Evolutionary conservation across 2,888 invertebrate species (phyloP).

Genomic region (Malacosoma neustria): DNA sequence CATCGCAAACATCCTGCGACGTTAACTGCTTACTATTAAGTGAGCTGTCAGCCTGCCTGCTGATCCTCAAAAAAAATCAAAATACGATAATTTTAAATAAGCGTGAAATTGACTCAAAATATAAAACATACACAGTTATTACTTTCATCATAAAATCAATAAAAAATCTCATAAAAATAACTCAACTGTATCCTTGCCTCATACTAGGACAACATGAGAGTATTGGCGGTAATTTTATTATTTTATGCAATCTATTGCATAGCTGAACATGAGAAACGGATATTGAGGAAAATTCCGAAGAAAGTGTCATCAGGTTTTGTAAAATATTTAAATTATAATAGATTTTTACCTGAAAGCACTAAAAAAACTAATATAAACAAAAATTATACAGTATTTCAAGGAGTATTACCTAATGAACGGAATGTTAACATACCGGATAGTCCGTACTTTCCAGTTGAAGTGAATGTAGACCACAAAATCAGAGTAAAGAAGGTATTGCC

Average conservation of each 20-base stretch:
- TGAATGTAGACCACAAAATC: slow-evolving; percentile 17
- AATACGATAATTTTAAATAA: too few relatives aligned
- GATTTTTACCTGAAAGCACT: slow-evolving; percentile 14
- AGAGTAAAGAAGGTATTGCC: slow-evolving; percentile 38
- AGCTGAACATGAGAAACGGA: slow-evolving; percentile 9
- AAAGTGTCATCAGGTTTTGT: slow-evolving; percentile 23
- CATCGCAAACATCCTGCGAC: too few relatives aligned
- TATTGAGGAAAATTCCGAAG: slow-evolving; percentile 22
- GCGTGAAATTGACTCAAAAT: not conserved
- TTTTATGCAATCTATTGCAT: slow-evolving; percentile 17
- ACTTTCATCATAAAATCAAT: not conserved
- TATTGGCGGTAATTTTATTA: slow-evolving; percentile 20
- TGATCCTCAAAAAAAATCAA: too few relatives aligned
- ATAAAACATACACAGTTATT: not conserved
- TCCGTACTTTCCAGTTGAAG: slow-evolving; percentile 27
- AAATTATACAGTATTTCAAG: slow-evolving; percentile 37
- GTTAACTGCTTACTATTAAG: too few relatives aligned
- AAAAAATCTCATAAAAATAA: not conserved
- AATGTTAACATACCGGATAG: slow-evolving; percentile 26
- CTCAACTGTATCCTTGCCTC: too few relatives aligned
- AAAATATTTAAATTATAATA: slow-evolving; percentile 30
- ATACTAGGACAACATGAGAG: slow-evolving; percentile 24
- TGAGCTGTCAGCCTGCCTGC: too few relatives aligned
- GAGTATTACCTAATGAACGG: slow-evolving; percentile 8
- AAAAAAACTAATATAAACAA: slow-evolving; percentile 4